Conservation (phyloP, 2,113 vertebrate species). For the Porphyrio hochstetteri region DNA sequence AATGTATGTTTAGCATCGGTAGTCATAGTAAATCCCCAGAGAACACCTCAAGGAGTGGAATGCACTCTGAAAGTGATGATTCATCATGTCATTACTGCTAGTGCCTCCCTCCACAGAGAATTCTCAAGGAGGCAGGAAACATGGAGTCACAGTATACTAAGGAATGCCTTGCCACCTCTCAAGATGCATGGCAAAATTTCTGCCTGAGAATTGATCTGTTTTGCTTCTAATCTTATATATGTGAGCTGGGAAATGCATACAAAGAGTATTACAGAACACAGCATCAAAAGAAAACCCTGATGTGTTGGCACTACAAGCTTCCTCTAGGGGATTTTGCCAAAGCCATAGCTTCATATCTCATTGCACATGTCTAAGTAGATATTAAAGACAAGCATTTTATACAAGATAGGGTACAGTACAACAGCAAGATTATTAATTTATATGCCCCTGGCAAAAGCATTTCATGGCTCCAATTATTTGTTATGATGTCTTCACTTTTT, state of each 20-base stretch:
- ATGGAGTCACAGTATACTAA: not conserved
- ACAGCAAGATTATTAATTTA: not conserved
- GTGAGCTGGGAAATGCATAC: not conserved
- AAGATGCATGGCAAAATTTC: not conserved
- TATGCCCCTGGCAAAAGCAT: constrained; percentile 21
- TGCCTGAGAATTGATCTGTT: not conserved
- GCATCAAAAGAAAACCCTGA: not conserved
- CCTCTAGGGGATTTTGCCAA: constrained; percentile 18
- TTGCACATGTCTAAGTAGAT: constrained; percentile 16
- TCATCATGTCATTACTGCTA: not conserved
- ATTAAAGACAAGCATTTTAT: not conserved
- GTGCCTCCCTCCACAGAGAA: not conserved
- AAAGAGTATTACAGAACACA: not conserved
- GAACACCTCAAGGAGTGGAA: not conserved
- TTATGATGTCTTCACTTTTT: not conserved
- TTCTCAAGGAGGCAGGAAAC: not conserved
- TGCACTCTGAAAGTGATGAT: not conserved
- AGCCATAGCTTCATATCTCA: constrained; percentile 23
- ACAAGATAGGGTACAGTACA: not conserved
- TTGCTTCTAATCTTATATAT: not conserved
- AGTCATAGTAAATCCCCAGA: not conserved
- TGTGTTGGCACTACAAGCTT: not conserved
- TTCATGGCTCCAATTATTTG: not conserved
- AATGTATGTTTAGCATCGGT: not conserved
- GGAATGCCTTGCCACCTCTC: not conserved